Evolutionary conservation across 2,797 vertebrate species (phyloP), one percentile per base, ranked within the genome.

Genomic region (Lindbergichthys nudifrons): DNA sequence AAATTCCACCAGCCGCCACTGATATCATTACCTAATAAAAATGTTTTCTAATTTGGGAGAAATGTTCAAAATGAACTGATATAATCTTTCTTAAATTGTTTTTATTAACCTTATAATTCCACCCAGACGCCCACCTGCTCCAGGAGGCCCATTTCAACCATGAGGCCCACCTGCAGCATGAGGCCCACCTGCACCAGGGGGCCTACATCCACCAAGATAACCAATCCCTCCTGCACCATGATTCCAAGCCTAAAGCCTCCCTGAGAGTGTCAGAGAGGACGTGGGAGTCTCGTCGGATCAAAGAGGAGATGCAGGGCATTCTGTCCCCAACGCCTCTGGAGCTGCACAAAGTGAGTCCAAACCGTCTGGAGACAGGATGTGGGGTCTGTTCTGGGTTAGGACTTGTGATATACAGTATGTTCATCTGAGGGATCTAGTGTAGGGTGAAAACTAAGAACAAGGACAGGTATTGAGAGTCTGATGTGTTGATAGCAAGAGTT

Each of bases 261-360:
- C 41, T 95, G 18, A 83, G 94, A 30, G 89, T 93, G 53, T 94
- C 94, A 0, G 96, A 96, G 86, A 95, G 94, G 83, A 96, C 96
- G 57, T 95, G 96, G 95, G 96, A 97, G 82, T 92, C 95, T 1
- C 96, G 92, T 45, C 93, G 95, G 68, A 95, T 97, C 0, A 95
- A 97, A 46, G 96, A 97, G 72, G 96, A 97, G 83, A 95, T 96
- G 89, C 96, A 96, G 92, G 96, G 98, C 75, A 96, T 97, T 75
- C 91, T 97, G 82, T 95, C 93, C 0, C 96, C 97, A 0, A 96
- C 95, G 0, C 96, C 96, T 0, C 84, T 98, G 3, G 97, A 99
- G 88, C 94, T 98, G 83, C 97, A 98, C 90, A 99, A 98, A 95
- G 98, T 98, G 66, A 85, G 92, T 91, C 63, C 26, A 54, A 6